Base-by-base conservation (phyloP, 30 jellyfish, hydroid and myxozoan species). In the Hydractinia echinata region DNA sequence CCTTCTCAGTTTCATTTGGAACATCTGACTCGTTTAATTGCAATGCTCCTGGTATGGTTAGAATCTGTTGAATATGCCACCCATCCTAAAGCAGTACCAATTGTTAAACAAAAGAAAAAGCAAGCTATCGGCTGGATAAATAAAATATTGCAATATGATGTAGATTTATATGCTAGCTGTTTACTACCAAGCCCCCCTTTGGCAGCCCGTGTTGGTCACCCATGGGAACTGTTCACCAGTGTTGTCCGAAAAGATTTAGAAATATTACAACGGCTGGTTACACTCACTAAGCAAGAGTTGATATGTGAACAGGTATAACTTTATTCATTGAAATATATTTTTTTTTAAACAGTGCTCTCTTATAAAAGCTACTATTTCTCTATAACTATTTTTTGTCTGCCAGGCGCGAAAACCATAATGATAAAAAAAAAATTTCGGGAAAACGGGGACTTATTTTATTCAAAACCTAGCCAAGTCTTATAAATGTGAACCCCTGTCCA, bases 161-260 rank as follows among this genome's bases (percentile, higher is more conserved):
- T 79, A 19, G 88, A 91, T 56, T 61, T 91, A 66, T 91, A 85
- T 81, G 79, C 92, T 81, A 84, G 82, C 82, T 91, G 97, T 66
- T 69, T 91, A 79, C 74, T 91, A 61, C 97, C 97, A 21, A 60
- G 72, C 74, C 96, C 96, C 53, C 96, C 97, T 51, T 82, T 82
- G 21, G 82, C 86, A 81, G 97, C 97, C 5, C 81, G 96, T 51
- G 91, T 91, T 48, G 97, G 97, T 67, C 93, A 82, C 82, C 96
- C 96, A 19, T 91, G 96, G 96, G 83, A 87, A 20, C 76, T 92
- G 67, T 86, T 91, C 7, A 82, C 91, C 88, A 91, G 97, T 61
- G 86, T 79, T 49, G 92, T 76, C 51, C 82, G 95, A 30, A 90
- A 86, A 74, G 91, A 79, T 53, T 83, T 86, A 13, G 97, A 91